Evolutionary conservation across 2,888 invertebrate genomes (phyloP).

Genomic region (Macaria liturata): DNA sequence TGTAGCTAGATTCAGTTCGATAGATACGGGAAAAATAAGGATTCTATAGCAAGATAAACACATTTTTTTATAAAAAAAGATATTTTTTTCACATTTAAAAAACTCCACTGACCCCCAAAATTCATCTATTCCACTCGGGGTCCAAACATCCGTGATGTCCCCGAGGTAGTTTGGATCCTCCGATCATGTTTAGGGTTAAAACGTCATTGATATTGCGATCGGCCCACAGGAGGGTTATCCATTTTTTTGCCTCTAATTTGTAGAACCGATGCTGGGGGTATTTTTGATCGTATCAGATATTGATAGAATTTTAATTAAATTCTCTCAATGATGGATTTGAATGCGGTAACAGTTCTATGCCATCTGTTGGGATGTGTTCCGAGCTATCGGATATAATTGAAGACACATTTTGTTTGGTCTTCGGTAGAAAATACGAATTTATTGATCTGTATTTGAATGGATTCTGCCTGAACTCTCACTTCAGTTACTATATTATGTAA

Average conservation of each 20-base stretch:
- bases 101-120: slow-evolving; percentile 56
- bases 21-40: no score
- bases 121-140: slow-evolving; percentile 73
- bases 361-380: slow-evolving; percentile 13
- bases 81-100: no score
- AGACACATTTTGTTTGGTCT: not conserved
- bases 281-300: slow-evolving; percentile 44
- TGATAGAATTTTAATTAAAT: slow-evolving; percentile 62
- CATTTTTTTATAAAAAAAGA: no score
- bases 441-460: no score
- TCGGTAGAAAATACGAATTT: no score
- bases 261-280: slow-evolving; percentile 46
- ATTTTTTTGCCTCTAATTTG: slow-evolving; percentile 77
- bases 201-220: slow-evolving; percentile 81
- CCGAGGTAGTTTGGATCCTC: slow-evolving; percentile 81
- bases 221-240: slow-evolving; percentile 73
- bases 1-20: no score
- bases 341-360: slow-evolving; percentile 13
- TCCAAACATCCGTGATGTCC: slow-evolving; percentile 71
- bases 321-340: slow-evolving; percentile 32
- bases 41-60: no score
- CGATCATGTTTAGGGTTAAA: slow-evolving; percentile 83
- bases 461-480: no score
- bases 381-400: not conserved
- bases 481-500: no score